Base-by-base conservation (phyloP, 2,113 vertebrate species). In the Gymnocephalus cernua region DNA sequence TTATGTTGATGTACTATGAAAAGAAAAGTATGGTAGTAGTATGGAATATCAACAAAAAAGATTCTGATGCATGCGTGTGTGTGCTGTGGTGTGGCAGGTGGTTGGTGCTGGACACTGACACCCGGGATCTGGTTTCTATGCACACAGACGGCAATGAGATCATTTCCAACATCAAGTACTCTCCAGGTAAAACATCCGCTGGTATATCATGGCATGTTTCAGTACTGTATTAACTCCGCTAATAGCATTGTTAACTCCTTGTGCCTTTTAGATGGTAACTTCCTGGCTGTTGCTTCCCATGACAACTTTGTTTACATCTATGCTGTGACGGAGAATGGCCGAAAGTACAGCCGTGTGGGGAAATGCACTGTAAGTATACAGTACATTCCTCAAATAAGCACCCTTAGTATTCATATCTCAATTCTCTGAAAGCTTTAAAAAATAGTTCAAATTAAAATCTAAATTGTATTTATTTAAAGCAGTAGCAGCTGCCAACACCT, bases 221-320 rank as follows among this genome's bases (percentile, higher is more conserved):
- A 25, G 14, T 1, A 0, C 44, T 25, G 35, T 5, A 23, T 23
- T n/a, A 29, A 18, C 27, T 15, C 19, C 15, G 5, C 23, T 32
- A 6, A 29, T 3, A 29, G 0, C 7, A 11, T 10, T 12, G 6
- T 44, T 54, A 57, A 80, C 69, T 21, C 16, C 57, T 63, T 87
- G 18, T 68, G 44, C 59, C 48, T 45, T 57, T 51, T 19, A 96
- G 95, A 96, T 62, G 95, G 96, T 5, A 94, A 93, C 66, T 95
- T 95, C 86, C 91, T 97, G 86, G 96, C 96, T 0, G 91, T 97
- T 3, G 94, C 93, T 14, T 98, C 97, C 79, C 96, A 98, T 57
- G 97, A 98, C 90, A 98, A 98, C 95, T 96, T 97, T 92, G 95
- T 97, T 93, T 98, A 98, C 95, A 94, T 98, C 91, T 97, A 98